Percentiles rank a stretch among this genome's conserved stretches.
phyloP scores from a whole-genome alignment of 2,888 invertebrate species.

The Tromatobia lineatoria region DNA sequence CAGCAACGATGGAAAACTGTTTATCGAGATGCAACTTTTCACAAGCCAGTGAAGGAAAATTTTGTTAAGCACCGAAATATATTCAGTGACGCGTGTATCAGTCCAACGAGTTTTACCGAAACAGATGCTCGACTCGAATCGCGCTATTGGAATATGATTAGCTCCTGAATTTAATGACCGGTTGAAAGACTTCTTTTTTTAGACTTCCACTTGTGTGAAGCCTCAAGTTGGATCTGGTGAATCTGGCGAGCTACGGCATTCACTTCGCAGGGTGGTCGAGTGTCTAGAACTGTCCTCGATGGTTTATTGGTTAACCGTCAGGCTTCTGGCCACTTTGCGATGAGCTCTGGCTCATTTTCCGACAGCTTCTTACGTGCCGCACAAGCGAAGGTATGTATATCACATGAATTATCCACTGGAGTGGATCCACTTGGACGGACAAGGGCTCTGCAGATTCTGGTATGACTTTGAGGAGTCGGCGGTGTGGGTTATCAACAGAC shows the following conservation, averaged over 20 bases:
- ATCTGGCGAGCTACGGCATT: constrained; percentile 44
- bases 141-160: constrained; percentile 30
- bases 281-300: constrained; percentile 37
- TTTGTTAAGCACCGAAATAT: background rate
- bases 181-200: constrained; percentile 5
- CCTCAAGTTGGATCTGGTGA: constrained; percentile 47
- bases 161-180: constrained; percentile 37
- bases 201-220: constrained; percentile 46
- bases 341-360: constrained; percentile 51
- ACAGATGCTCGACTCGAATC: constrained; percentile 2
- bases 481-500: constrained; percentile 34
- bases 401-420: constrained; percentile 51
- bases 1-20: constrained; percentile 23
- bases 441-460: constrained; percentile 51
- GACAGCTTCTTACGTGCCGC: constrained; percentile 55
- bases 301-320: constrained; percentile 60
- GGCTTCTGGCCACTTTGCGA: constrained; percentile 65
- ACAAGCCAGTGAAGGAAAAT: background rate
- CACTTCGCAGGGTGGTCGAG: constrained; percentile 44
- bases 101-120: background rate
- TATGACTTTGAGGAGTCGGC: constrained; percentile 59
- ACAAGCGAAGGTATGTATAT: background rate
- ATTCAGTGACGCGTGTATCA: background rate
- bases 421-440: constrained; percentile 49
- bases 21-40: constrained; percentile 28